These are phyloP conservation scores for Octonoba sinensis DNA, from an alignment of 2,888 invertebrate genomes.

Conservation along the genomic window DNA sequence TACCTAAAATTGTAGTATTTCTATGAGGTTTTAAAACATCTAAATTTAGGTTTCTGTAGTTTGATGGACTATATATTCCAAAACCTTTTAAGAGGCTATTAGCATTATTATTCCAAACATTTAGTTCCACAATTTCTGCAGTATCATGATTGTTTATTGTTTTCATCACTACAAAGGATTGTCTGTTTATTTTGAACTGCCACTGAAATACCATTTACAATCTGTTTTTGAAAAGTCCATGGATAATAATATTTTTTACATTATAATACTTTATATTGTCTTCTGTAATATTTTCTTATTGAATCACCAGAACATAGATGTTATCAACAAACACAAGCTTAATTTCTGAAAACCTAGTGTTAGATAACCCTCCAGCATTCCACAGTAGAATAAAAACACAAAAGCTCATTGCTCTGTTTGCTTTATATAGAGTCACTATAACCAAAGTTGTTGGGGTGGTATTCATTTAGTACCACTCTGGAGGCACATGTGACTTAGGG, in stretches of 20 bases:
- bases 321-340: too few relatives aligned
- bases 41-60: background rate
- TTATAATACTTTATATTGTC: background rate
- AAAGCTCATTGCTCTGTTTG: background rate
- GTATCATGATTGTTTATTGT: background rate
- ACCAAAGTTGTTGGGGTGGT: background rate
- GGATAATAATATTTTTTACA: background rate
- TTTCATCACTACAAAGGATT: background rate
- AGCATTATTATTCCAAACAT: too few relatives aligned
- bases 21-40: background rate
- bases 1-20: slow-evolving; percentile 9
- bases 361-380: background rate
- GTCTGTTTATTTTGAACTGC: background rate
- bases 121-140: slow-evolving; percentile 9
- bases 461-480: too few relatives aligned
- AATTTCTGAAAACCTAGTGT: background rate
- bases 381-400: background rate
- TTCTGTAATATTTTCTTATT: background rate
- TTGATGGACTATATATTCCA: slow-evolving; percentile 5
- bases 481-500: too few relatives aligned
- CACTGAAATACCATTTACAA: background rate
- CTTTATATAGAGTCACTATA: background rate
- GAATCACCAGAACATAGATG: too few relatives aligned
- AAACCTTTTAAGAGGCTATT: background rate
- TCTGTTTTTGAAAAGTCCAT: too few relatives aligned